Evolutionary conservation across 2,113 vertebrate genomes (phyloP).

Genomic region (Chlamydotis undulata): DNA sequence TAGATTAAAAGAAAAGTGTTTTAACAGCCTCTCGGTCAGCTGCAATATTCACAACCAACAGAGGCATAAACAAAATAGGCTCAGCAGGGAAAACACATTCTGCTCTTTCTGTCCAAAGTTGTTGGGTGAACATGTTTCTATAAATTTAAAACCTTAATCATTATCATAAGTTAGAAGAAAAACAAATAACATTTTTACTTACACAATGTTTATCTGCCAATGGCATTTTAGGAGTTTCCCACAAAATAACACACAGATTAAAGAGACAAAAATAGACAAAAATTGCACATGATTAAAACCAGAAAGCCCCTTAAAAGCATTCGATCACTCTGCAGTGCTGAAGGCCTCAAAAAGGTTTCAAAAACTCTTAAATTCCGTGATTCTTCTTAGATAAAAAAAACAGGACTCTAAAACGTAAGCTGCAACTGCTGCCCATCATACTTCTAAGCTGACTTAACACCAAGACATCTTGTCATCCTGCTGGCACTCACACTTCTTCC

Average conservation of each 20-base stretch:
- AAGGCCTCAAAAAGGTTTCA: background rate
- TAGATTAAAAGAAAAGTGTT: background rate
- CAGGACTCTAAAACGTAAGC: background rate
- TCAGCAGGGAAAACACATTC: background rate
- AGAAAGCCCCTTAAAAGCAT: background rate
- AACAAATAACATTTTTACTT: conserved; percentile 1
- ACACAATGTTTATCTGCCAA: background rate
- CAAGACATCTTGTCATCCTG: background rate
- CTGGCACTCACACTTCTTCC: background rate
- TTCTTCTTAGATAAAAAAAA: background rate
- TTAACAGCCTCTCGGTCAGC: background rate
- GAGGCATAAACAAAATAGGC: background rate
- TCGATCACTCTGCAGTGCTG: background rate
- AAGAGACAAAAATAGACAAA: background rate
- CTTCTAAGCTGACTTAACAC: background rate
- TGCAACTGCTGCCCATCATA: background rate
- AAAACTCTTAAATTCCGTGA: background rate
- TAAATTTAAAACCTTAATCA: background rate
- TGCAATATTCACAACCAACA: background rate
- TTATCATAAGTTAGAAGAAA: background rate
- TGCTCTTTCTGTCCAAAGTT: background rate
- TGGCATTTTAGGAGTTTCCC: background rate
- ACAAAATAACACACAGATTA: background rate
- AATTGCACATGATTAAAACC: background rate
- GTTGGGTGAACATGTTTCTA: background rate